Conservation (phyloP, 2,113 vertebrate species). For the Caranx melampygus region DNA sequence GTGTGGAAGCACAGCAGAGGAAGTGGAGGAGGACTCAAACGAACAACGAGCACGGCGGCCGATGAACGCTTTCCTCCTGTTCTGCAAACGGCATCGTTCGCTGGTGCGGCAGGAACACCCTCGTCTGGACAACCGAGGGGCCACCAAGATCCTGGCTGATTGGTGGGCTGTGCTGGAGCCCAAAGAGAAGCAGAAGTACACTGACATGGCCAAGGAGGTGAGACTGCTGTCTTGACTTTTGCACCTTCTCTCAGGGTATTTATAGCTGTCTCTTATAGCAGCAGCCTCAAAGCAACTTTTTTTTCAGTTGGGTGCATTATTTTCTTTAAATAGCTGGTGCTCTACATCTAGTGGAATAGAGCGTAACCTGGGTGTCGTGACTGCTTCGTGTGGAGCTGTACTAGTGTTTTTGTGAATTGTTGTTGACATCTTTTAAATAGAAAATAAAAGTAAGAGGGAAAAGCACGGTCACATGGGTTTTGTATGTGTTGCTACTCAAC, state of each 20-base stretch:
- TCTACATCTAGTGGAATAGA: not conserved
- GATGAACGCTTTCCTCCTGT: slow-evolving; percentile 99
- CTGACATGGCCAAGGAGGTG: slow-evolving; percentile 99
- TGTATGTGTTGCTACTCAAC: no score
- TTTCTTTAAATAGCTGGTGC: not conserved
- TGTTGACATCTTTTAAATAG: not conserved
- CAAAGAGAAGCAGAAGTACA: slow-evolving; percentile 99
- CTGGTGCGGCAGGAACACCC: slow-evolving; percentile 97
- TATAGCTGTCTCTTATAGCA: not conserved
- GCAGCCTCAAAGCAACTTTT: not conserved
- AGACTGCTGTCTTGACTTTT: slow-evolving; percentile 8
- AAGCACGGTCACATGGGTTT: not conserved
- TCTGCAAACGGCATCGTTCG: slow-evolving; percentile 98
- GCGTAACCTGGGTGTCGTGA: no score
- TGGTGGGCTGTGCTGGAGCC: slow-evolving; percentile 99
- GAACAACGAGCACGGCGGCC: slow-evolving; percentile 95
- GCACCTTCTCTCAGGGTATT: not conserved
- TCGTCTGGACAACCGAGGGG: slow-evolving; percentile 96
- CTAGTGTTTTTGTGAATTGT: no score
- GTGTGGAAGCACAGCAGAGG: slow-evolving; percentile 86
- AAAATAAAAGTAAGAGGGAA: not conserved
- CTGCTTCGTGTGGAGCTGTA: no score
- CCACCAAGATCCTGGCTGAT: slow-evolving; percentile 98
- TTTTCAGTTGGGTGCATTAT: not conserved
- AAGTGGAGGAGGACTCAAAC: slow-evolving; percentile 91